These are phyloP conservation scores for Ophioninae sp. DNA, from an alignment of 2,888 invertebrate species.

Conservation along the genomic window DNA sequence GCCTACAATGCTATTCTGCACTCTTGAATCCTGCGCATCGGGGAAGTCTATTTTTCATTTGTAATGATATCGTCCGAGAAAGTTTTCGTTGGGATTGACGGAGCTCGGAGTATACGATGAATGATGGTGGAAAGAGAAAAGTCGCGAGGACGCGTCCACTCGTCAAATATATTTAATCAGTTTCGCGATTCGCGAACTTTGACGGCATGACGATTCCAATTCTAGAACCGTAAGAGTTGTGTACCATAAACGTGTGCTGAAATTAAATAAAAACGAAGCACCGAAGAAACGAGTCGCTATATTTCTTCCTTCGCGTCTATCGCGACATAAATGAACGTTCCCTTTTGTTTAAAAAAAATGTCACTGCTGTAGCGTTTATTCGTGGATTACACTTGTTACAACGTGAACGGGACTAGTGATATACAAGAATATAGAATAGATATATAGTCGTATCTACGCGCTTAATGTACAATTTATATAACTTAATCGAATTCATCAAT, in stretches of 20 bases:
- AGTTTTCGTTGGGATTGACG: neutral
- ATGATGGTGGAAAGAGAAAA: neutral
- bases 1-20: conserved; percentile 93
- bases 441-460: conserved; percentile 21
- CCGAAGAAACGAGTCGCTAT: neutral
- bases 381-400: conserved; percentile 28
- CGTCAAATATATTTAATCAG: conserved; percentile 36
- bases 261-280: conserved; percentile 48
- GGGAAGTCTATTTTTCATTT: conserved; percentile 20
- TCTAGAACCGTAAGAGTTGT: conserved; percentile 52
- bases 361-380: conserved; percentile 19
- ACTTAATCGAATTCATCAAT: conserved; percentile 31
- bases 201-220: conserved; percentile 44
- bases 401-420: conserved; percentile 28
- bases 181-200: conserved; percentile 44
- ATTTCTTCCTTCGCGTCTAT: neutral
- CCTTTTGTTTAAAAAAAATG: conserved; percentile 5
- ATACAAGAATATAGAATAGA: conserved; percentile 40
- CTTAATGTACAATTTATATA: conserved; percentile 25
- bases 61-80: neutral
- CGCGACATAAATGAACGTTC: neutral
- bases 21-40: conserved; percentile 76
- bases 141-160: conserved; percentile 3
- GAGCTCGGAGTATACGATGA: neutral
- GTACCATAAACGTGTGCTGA: conserved; percentile 55